Evolutionary conservation across 2,888 invertebrate genomes (phyloP).

Genomic region (Rhamnusium bicolor): DNA sequence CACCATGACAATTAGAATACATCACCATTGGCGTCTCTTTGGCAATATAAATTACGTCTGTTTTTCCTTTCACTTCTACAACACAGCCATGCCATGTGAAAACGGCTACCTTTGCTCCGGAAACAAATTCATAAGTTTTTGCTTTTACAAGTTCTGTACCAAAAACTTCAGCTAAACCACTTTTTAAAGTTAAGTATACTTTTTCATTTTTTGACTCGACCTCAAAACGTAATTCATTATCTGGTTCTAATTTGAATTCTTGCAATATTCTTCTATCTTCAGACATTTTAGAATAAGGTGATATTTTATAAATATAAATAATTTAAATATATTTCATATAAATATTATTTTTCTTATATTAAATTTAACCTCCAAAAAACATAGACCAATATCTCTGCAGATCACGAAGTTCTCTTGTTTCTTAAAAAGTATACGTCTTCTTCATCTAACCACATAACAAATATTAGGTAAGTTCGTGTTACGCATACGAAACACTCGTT

Average conservation of each 20-base stretch:
- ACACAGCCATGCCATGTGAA: constrained; percentile 97
- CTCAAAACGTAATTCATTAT: constrained; percentile 95
- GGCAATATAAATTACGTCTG: constrained; percentile 94
- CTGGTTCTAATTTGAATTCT: constrained; percentile 89
- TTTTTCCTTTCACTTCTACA: constrained; percentile 88
- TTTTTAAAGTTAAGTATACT: constrained; percentile 86
- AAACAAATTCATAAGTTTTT: constrained; percentile 90
- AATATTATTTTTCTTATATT: no score
- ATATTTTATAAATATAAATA: neutral
- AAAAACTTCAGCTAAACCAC: constrained; percentile 95
- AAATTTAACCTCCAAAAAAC: no score
- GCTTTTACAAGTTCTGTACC: constrained; percentile 96
- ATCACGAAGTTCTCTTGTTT: no score
- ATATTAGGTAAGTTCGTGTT: no score
- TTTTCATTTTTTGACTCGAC: constrained; percentile 91
- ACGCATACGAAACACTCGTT: no score
- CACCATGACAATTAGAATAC: constrained; percentile 96
- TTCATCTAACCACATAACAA: no score
- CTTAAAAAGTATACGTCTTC: no score
- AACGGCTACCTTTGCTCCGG: constrained; percentile 95
- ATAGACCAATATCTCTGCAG: no score
- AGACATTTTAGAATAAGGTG: constrained; percentile 43
- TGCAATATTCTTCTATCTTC: constrained; percentile 67
- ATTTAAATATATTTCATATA: neutral
- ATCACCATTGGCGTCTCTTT: constrained; percentile 98